Evolutionary conservation across 2,888 invertebrate genomes (phyloP).

Genomic region (Tiphia femorata): DNA sequence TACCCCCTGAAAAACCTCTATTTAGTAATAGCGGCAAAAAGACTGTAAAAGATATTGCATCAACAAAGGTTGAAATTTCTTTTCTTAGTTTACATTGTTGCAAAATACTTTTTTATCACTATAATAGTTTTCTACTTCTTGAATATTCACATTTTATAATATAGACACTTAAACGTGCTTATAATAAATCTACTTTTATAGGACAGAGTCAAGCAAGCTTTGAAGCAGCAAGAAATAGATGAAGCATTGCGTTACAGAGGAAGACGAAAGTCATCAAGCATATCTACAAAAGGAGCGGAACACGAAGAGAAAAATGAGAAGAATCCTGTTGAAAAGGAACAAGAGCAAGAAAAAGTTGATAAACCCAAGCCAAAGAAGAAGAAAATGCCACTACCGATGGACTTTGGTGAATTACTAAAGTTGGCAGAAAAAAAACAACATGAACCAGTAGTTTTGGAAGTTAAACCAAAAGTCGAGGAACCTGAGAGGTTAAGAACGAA

Average conservation of each 20-base stretch:
- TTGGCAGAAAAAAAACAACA: conserved; percentile 87
- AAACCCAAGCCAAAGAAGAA: conserved; percentile 73
- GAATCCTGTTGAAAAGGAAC: conserved; percentile 55
- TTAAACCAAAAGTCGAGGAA: conserved; percentile 68
- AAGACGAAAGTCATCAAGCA: conserved; percentile 68
- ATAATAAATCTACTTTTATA: conserved; percentile 28
- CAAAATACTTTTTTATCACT: not conserved
- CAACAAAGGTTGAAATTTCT: conserved; percentile 66
- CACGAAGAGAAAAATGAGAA: conserved; percentile 64
- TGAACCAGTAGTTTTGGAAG: conserved; percentile 79
- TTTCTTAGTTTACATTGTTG: no score
- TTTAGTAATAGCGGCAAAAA: conserved; percentile 74
- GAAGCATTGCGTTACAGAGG: conserved; percentile 78
- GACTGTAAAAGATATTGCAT: conserved; percentile 70
- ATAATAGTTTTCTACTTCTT: conserved; percentile 1
- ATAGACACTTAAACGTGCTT: not conserved
- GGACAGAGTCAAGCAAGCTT: conserved; percentile 82
- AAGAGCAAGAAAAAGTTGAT: conserved; percentile 63
- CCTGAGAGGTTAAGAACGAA: conserved; percentile 84
- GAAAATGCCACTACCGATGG: conserved; percentile 79
- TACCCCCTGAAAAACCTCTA: conserved; percentile 78
- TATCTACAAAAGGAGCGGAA: conserved; percentile 62
- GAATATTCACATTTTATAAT: not conserved
- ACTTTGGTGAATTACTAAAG: conserved; percentile 83
- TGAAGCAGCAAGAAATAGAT: conserved; percentile 80